Base-by-base conservation (phyloP, 2,888 invertebrate species). In the Sicus ferrugineus region DNA sequence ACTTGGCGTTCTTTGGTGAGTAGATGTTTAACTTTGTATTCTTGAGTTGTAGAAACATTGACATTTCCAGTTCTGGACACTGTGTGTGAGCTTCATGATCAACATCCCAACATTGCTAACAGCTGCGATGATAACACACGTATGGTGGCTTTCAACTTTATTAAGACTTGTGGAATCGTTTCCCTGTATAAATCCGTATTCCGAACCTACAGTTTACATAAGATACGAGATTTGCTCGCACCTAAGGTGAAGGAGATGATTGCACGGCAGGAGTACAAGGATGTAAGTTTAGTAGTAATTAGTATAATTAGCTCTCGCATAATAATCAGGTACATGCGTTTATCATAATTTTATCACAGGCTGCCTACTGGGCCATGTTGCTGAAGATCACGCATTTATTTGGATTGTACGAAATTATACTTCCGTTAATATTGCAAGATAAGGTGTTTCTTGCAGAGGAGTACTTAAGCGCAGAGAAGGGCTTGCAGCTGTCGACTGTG, bases 361-460 rank as follows among this genome's bases (percentile, higher is more conserved):
- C 92, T 30, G 90, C 91, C 42, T 92, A 92, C 79, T 89, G 90
- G 85, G 88, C 90, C 7, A 88, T 90, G 67, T 87, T 90, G 65
- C 86, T 94, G 78, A 87, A 90, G 73, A 82, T 94, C 48, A 91
- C 91, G 77, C 86, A 89, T 72, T 86, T 89, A 68, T 92, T 93
- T 81, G 86, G 88, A 62, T 89, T 93, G 65, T 89, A 92, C 79
- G 89, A 91, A 69, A 87, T 95, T 75, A 80, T 94, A 7, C 87
- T 96, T 73, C 95, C 95, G 0, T 85, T 96, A 66, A 87, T 95
- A 75, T 85, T 95, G 52, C 94, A 95, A 86, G 94, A 95, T 80
- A 94, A 93, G 81, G 84, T 90, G 16, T 89, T 89, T 73, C 85
- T 93, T 74, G 90, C 92, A 56, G 93, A 95, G 82, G 91, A 92